Percentiles rank a stretch among this genome's conserved stretches.
phyloP scores from a whole-genome alignment of 2,113 vertebrate species.

The Silurus glanis region DNA sequence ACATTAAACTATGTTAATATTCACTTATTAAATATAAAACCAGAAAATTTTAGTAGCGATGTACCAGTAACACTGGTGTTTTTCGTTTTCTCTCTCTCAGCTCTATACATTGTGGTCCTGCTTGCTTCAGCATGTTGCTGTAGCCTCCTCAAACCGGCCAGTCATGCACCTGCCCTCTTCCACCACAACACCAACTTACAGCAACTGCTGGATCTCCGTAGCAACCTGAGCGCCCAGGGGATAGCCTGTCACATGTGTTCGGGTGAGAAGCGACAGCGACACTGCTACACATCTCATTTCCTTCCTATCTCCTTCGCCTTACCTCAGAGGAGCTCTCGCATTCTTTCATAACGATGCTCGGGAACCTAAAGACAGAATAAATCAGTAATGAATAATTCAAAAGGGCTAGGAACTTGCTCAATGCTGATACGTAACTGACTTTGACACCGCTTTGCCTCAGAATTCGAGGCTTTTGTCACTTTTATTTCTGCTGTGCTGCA shows the following conservation, averaged over 20 bases:
- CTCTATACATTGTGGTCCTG: slow-evolving; percentile 82
- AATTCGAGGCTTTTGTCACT: neutral
- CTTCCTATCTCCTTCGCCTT: neutral
- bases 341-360: neutral
- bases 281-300: neutral
- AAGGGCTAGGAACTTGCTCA: neutral
- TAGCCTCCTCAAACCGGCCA: slow-evolving; percentile 86
- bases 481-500: neutral
- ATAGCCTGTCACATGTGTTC: slow-evolving; percentile 96
- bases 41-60: too few relatives aligned
- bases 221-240: slow-evolving; percentile 94
- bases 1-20: too few relatives aligned
- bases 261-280: slow-evolving; percentile 68
- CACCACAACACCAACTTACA: slow-evolving; percentile 93
- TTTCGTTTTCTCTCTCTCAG: slow-evolving; percentile 63
- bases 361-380: neutral
- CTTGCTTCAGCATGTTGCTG: slow-evolving; percentile 86
- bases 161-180: slow-evolving; percentile 89
- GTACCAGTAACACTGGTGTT: neutral
- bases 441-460: neutral
- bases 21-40: too few relatives aligned
- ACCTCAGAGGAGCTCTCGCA: neutral
- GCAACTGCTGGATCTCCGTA: slow-evolving; percentile 89
- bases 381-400: slow-evolving; percentile 15
- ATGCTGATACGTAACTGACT: neutral